These are phyloP conservation scores for Andricus quercusramuli DNA, from an alignment of 2,888 invertebrate genomes.

Conservation along the genomic window DNA sequence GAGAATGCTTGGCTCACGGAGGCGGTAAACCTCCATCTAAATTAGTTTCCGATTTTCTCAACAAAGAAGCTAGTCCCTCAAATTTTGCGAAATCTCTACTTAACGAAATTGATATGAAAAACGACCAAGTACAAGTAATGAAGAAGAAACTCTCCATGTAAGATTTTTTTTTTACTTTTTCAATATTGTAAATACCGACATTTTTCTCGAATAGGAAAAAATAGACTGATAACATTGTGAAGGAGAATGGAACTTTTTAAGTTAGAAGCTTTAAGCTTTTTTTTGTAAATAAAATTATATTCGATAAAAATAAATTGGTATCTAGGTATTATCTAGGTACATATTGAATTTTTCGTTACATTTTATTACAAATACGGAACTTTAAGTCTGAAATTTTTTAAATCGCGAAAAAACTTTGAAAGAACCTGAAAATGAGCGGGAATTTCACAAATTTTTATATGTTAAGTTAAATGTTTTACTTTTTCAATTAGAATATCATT, in stretches of 20 bases:
- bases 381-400: slow-evolving; percentile 53
- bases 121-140: slow-evolving; percentile 77
- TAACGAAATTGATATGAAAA: slow-evolving; percentile 85
- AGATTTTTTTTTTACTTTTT: neutral
- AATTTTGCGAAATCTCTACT: slow-evolving; percentile 90
- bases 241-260: neutral
- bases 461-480: no score
- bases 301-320: slow-evolving; percentile 8
- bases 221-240: neutral
- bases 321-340: neutral
- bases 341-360: slow-evolving; percentile 56
- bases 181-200: slow-evolving; percentile 34
- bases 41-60: slow-evolving; percentile 89
- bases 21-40: slow-evolving; percentile 91
- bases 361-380: slow-evolving; percentile 75
- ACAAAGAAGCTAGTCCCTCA: slow-evolving; percentile 87
- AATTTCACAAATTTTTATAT: no score
- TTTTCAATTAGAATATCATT: no score
- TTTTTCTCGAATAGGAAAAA: slow-evolving; percentile 30
- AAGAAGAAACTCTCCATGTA: slow-evolving; percentile 51
- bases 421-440: no score
- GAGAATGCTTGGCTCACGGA: slow-evolving; percentile 90
- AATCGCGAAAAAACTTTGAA: no score
- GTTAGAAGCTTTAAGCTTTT: neutral
- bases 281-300: slow-evolving; percentile 7